Evolutionary conservation across 2,888 invertebrate species (phyloP), one percentile per base, ranked within the genome.

Genomic region (Agriotes lineatus): DNA sequence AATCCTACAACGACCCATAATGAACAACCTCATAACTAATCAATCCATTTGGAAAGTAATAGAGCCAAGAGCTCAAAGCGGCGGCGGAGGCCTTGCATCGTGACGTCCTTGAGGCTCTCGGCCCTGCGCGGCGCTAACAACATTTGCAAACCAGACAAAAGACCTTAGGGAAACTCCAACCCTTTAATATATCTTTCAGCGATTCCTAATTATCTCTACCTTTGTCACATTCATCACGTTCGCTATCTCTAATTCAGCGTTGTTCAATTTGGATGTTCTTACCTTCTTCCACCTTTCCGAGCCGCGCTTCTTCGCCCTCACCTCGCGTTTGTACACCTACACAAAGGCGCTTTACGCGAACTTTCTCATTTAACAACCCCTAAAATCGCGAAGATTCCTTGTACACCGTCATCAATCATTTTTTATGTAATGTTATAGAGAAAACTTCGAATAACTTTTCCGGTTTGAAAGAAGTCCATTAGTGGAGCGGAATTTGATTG

Each of bases 171-270:
- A 39, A 48, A 61, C 12, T 50, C 45, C 65, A 63, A 68, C 59
- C 61, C 70, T 69, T 72, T 70, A 65, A 70, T 70, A 70, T 72
- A 70, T 72, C 68, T 72, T 68, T 70, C 72, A 70, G 59, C 68
- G 59, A 67, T 68, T 64, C 72, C 65, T 72, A 72, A 70, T 70
- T 68, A 72, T 70, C 72, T 72, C 64, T 59, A 65, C 68, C 64
- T 72, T 67, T 70, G 70, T 70, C 67, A 68, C 72, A 67, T 72
- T 72, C 62, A 70, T 72, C 72, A 72, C 68, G 70, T 70, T 70
- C 68, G 62, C 68, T 65, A 70, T 67, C 67, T 69, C 68, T 65
- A 70, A 72, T 70, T 70, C 69, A 67, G 37, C 69, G 64, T 68
- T 72, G 70, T 66, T 68, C 67, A 67, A 72, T 58, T 60, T 65